These are phyloP conservation scores for Formica exsecta DNA, from an alignment of 1,140 invertebrate genomes.

Conservation along the genomic window DNA sequence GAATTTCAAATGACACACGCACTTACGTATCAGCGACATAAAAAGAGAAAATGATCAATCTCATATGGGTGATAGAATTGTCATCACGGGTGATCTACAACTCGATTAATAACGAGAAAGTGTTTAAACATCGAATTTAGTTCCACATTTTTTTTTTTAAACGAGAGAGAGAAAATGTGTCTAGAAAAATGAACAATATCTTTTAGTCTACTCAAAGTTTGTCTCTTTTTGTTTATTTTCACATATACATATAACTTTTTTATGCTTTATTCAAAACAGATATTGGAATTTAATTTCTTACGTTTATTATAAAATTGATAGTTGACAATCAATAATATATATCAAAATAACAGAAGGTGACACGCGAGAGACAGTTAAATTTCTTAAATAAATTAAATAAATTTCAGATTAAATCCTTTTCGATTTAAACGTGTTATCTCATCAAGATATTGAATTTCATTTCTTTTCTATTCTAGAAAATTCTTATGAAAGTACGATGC, in stretches of 20 bases:
- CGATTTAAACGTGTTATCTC: neutral
- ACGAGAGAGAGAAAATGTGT: neutral
- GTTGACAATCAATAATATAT: neutral
- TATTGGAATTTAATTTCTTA: neutral
- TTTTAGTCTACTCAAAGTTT: neutral
- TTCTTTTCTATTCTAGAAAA: neutral
- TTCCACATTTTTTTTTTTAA: neutral
- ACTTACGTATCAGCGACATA: neutral
- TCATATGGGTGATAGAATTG: constrained; percentile 28
- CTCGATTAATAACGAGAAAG: neutral
- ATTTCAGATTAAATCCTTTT: neutral
- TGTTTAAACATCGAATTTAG: neutral
- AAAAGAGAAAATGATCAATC: constrained; percentile 35
- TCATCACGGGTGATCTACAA: neutral
- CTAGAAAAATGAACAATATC: too few species aligned
- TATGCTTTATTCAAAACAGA: neutral
- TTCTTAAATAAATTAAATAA: neutral
- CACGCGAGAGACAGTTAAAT: neutral
- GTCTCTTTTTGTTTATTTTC: neutral
- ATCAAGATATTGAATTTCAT: neutral
- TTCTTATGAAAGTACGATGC: neutral
- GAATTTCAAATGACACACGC: constrained; percentile 33
- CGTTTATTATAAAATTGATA: neutral
- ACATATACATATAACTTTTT: neutral
- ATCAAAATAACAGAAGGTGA: neutral